Conservation (phyloP, 2,888 invertebrate species). For the Drosophila macrothrix region DNA sequence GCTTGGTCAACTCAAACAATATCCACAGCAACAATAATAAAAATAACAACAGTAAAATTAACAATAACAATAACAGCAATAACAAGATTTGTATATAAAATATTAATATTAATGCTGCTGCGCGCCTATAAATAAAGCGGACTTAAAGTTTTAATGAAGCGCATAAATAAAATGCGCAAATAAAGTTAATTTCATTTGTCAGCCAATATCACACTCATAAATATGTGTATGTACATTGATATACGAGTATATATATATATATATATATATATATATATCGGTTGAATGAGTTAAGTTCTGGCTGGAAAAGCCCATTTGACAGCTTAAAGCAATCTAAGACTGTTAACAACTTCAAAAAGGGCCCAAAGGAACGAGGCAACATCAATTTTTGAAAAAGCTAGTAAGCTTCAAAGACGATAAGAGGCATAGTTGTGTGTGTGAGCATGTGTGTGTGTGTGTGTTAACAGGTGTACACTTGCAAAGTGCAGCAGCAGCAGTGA, state of each 20-base stretch:
- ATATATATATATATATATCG: not conserved
- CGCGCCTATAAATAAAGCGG: slow-evolving; percentile 64
- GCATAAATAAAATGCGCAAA: slow-evolving; percentile 77
- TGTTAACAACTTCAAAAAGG: slow-evolving; percentile 35
- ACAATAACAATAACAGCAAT: slow-evolving; percentile 14
- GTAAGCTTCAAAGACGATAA: slow-evolving; percentile 43
- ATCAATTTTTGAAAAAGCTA: slow-evolving; percentile 32
- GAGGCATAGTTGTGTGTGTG: slow-evolving; percentile 20
- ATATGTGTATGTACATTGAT: not conserved
- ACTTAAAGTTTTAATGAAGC: slow-evolving; percentile 80
- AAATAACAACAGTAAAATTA: slow-evolving; percentile 2
- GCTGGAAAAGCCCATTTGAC: slow-evolving; percentile 10
- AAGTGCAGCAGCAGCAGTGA: slow-evolving; percentile 44
- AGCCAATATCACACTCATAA: slow-evolving; percentile 24
- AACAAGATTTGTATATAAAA: slow-evolving; percentile 29
- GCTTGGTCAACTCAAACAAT: slow-evolving; percentile 40
- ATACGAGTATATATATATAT: not conserved
- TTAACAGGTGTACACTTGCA: slow-evolving; percentile 34
- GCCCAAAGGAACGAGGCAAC: slow-evolving; percentile 18
- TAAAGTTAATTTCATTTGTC: slow-evolving; percentile 75
- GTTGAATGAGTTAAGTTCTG: not conserved
- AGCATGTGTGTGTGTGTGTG: slow-evolving; percentile 28
- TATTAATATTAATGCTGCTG: slow-evolving; percentile 63
- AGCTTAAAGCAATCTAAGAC: slow-evolving; percentile 31
- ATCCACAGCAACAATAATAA: slow-evolving; percentile 22